Evolutionary conservation across 1,140 invertebrate species (phyloP), one percentile per base, ranked within the genome.

Genomic region (Atta colombica): DNA sequence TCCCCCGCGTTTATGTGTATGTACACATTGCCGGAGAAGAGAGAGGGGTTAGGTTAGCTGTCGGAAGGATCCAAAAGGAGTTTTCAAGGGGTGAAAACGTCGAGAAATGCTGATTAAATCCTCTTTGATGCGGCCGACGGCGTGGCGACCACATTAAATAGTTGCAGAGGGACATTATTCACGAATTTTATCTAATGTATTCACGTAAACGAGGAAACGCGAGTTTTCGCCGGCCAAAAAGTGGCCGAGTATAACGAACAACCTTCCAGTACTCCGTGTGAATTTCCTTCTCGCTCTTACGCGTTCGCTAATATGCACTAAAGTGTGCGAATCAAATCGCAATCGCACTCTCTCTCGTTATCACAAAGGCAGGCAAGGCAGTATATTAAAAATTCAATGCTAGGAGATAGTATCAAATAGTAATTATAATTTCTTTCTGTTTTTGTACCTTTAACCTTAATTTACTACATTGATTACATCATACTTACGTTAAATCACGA

Each of bases 41-140:
- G 74, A 71, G 58, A 77, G 65, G 65, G 75, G 35, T 65, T 68
- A 28, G 58, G 72, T 31, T 65, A 66, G 87, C 31, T 53, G 78
- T 49, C 66, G 71, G 28, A 63, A n/a, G 45, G 12, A 61, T 82
- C 31, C 25, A 78, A 88, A 87, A 87, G 80, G 65, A 86, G 35
- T 77, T 72, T 35, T 21, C 53, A 60, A 39, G 31, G 45, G 28
- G n/a, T 89, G 87, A 89, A 86, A 88, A 65, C 66, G 58, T 7
- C 68, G 68, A 89, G 81, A 85, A 89, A 85, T 71, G 75, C 89
- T 90, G 91, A 93, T 93, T 92, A 91, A 93, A 91, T 93, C 87
- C 87, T 92, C 66, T 53, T 58, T 85, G 39, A 69, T 45, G 63
- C 61, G 16, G 72, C 55, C 45, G 71, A 35, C 39, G 39, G 51